Evolutionary conservation across 2,113 vertebrate species (phyloP).

Genomic region (Merops nubicus): DNA sequence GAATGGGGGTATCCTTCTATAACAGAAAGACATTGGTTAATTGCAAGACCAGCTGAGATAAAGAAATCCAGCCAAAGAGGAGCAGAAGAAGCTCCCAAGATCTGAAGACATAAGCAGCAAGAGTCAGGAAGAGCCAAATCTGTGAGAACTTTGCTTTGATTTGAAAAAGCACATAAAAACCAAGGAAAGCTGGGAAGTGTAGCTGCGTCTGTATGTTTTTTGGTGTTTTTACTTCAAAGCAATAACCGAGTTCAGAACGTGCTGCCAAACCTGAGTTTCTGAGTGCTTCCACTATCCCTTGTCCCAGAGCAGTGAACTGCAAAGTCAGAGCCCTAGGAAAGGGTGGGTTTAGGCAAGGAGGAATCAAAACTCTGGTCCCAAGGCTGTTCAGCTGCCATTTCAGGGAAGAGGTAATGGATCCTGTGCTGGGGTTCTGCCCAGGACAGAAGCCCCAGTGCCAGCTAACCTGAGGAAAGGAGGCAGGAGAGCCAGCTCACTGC

Average conservation of each 20-base stretch:
- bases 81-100: neutral
- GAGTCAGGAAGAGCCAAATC: neutral
- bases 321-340: neutral
- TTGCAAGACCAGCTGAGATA: neutral
- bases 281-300: neutral
- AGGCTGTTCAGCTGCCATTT: neutral
- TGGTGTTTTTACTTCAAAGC: neutral
- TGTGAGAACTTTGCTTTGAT: neutral
- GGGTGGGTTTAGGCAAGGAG: neutral
- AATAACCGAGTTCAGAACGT: neutral
- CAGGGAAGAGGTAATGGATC: neutral
- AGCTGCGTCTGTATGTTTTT: neutral
- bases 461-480: accelerated
- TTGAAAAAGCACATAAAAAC: neutral
- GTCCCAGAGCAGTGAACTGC: neutral
- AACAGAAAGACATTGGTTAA: neutral
- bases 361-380: neutral
- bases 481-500: neutral
- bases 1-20: neutral
- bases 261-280: neutral
- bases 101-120: neutral
- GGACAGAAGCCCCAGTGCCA: neutral
- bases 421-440: neutral
- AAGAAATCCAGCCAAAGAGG: neutral
- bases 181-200: neutral